Percentiles rank a stretch among this genome's conserved stretches.
phyloP scores from a whole-genome alignment of 92 coral and sea anemone species.

The Palythoa grandiflora region DNA sequence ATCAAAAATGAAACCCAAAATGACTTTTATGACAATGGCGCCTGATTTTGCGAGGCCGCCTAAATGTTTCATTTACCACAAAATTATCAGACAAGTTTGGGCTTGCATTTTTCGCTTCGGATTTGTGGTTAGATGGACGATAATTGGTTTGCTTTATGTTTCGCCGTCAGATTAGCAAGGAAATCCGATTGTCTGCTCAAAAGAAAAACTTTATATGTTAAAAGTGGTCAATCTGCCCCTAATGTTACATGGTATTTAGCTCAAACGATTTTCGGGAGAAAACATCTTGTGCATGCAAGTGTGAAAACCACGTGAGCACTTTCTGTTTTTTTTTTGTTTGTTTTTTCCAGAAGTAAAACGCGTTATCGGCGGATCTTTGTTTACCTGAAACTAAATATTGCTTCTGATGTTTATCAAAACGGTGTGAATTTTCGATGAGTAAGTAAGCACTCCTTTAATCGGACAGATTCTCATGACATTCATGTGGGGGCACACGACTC shows the following conservation, averaged over 20 bases:
- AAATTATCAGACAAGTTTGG: neutral
- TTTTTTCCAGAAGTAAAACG: neutral
- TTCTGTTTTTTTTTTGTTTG: neutral
- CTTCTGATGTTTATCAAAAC: conserved; percentile 31
- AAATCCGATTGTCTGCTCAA: neutral
- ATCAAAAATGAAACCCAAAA: too few relatives aligned
- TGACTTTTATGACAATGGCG: too few relatives aligned
- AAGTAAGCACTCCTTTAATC: neutral
- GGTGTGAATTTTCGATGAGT: neutral
- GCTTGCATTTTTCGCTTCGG: neutral
- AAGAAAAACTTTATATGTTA: neutral
- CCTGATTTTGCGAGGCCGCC: neutral
- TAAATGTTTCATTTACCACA: neutral
- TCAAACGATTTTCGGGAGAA: neutral
- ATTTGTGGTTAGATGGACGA: neutral
- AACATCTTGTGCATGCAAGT: neutral
- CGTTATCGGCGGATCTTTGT: neutral
- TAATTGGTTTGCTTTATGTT: conserved; percentile 3
- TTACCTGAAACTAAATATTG: conserved; percentile 16
- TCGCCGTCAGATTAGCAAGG: neutral
- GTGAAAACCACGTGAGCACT: neutral
- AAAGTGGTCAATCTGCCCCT: neutral
- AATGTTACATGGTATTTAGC: neutral
- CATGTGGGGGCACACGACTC: too few relatives aligned
- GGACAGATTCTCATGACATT: neutral